Percentiles rank a stretch among this genome's conserved stretches.
Conservation (phyloP, 1,140 invertebrate species). For the Dryas iulia region DNA sequence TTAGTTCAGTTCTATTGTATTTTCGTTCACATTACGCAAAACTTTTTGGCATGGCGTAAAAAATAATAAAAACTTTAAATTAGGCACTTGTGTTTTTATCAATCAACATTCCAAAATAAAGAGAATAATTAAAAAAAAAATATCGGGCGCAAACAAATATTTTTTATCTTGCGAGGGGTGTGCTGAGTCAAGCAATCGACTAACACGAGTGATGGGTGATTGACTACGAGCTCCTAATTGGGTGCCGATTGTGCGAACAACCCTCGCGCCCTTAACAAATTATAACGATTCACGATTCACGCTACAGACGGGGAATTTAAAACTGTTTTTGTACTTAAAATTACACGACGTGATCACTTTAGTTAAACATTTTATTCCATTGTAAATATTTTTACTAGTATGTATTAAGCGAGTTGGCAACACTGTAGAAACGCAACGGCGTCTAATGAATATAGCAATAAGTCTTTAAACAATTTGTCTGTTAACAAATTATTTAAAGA, state of each 20-base stretch:
- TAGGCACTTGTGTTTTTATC: neutral
- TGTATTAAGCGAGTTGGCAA: slow-evolving; percentile 36
- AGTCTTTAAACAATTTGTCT: slow-evolving; percentile 41
- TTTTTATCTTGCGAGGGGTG: slow-evolving; percentile 1
- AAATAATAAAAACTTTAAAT: neutral
- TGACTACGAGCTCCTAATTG: slow-evolving; percentile 49
- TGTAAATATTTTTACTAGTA: slow-evolving; percentile 50
- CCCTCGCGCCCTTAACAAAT: slow-evolving; percentile 32
- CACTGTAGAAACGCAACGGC: slow-evolving; percentile 38
- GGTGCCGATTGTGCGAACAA: slow-evolving; percentile 38
- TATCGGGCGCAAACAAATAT: neutral
- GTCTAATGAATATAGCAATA: slow-evolving; percentile 49
- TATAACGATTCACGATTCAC: slow-evolving; percentile 20
- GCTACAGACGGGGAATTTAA: neutral
- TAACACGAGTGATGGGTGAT: slow-evolving; percentile 40
- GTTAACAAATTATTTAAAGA: slow-evolving; percentile 38
- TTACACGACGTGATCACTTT: slow-evolving; percentile 15
- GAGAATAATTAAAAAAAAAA: neutral
- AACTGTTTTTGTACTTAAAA: slow-evolving; percentile 43
- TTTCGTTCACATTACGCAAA: no score
- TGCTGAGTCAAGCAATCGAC: slow-evolving; percentile 29
- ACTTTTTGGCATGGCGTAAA: no score
- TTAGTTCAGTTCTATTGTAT: neutral
- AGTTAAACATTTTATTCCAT: slow-evolving; percentile 34
- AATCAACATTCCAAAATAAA: neutral